Base-by-base conservation (phyloP, 2,888 invertebrate species). In the Incurvaria masculella region DNA sequence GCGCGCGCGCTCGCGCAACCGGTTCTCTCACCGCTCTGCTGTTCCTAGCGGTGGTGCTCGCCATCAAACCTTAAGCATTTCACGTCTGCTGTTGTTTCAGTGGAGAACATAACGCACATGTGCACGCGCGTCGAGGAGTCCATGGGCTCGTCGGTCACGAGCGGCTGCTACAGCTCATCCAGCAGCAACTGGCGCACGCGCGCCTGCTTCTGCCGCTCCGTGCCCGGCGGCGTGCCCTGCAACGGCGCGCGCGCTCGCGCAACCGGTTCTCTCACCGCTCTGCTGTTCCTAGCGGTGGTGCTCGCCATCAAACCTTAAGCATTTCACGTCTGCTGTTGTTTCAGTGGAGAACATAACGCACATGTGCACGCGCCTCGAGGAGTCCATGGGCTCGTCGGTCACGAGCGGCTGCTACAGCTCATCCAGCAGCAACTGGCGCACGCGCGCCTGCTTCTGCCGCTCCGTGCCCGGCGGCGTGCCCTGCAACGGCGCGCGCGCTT, bases 311-410 rank as follows among this genome's bases (percentile, higher is more conserved):
- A n/a, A n/a, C n/a, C n/a, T n/a, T n/a, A n/a, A n/a, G n/a, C n/a
- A n/a, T n/a, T n/a, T n/a, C n/a, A n/a, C n/a, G n/a, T n/a, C n/a
- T n/a, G n/a, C n/a, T n/a, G n/a, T n/a, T n/a, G n/a, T 81, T 79
- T 26, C 63, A 88, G 88, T 82, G 52, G 80, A 83, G 62, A 88
- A 88, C 61, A 81, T 85, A 2, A 88, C 87, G 0, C 84, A 85
- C 56, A 81, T 87, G 83, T 87, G 87, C 59, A 82, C 85, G 42
- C 81, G 83, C 61, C 85, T 83, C 0, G 70, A 82, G 33, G 69
- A 80, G 48, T 61, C 64, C 8, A 61, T 62, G 4, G 80, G 76
- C 45, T 62, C 68, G 1, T 66, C 74, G 1, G 74, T 81, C 47
- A 80, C 71, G 4, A 74, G 66, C 46, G 86, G 86, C 2, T 87